Conservation (phyloP, 2,888 invertebrate genomes). For the Drosophila atripex region DNA sequence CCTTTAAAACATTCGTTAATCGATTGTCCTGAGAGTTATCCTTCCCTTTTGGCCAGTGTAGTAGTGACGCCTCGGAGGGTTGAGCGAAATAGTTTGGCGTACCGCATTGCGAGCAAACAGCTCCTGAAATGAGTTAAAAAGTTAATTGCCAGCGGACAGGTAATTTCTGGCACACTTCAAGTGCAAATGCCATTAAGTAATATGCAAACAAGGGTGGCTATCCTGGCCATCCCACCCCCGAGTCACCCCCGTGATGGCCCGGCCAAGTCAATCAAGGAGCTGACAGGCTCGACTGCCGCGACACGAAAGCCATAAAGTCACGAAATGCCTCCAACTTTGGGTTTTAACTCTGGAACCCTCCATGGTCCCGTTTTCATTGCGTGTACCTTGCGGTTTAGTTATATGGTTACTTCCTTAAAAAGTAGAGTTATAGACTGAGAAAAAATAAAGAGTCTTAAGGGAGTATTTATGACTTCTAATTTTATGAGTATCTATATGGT, state of each 20-base stretch:
- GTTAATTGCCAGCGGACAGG: constrained; percentile 78
- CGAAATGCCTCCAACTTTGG: constrained; percentile 56
- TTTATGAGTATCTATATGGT: too few species aligned
- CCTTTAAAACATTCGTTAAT: background rate
- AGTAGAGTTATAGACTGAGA: background rate
- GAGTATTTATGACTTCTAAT: background rate
- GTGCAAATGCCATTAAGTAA: constrained; percentile 76
- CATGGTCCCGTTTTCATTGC: constrained; percentile 55
- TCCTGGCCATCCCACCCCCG: constrained; percentile 10
- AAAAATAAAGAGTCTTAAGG: background rate
- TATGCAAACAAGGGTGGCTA: constrained; percentile 76
- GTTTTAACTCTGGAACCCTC: constrained; percentile 30
- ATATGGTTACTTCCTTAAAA: constrained; percentile 24
- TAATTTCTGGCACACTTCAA: constrained; percentile 78
- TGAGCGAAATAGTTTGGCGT: constrained; percentile 19
- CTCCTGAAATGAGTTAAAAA: constrained; percentile 71
- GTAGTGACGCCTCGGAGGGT: background rate
- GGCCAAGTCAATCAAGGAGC: constrained; percentile 70
- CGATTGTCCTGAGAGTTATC: background rate
- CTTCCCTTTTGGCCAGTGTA: background rate
- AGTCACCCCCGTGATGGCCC: constrained; percentile 15
- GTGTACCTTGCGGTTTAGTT: constrained; percentile 67
- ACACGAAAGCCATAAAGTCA: constrained; percentile 79
- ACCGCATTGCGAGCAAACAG: constrained; percentile 50
- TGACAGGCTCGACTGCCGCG: constrained; percentile 61